Evolutionary conservation across 1,140 invertebrate species (phyloP), one percentile per base, ranked within the genome.

Genomic region (Nasonia longicornis): DNA sequence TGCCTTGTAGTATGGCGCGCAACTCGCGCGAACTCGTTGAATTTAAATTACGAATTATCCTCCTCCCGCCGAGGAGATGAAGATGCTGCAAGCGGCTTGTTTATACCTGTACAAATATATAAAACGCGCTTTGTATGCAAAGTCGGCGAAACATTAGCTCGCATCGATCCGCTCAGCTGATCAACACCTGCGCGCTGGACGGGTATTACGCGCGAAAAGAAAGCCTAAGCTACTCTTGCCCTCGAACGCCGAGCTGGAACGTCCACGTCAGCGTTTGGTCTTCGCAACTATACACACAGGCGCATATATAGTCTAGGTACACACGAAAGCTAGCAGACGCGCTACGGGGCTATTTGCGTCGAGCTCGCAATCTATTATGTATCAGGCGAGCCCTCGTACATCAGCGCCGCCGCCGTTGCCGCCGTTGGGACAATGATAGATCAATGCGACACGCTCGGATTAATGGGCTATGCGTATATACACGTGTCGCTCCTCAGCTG

Each of bases 381-480:
- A 86, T 86, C 84, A 79, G 81, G 29, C 84, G 77, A 83, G 81
- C 80, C 80, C 83, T 84, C 82, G 82, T 86, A 84, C 52, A 84
- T 85, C 83, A 83, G 72, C 81, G 12, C 52, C 79, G 26, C 1
- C 72, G 29, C 38, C 64, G 64, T n/a, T n/a, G 8, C 42, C 22
- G 10, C 67, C 63, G 26, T 72, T 70, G 72, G 76, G 82, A 85
- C 85, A 86, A 85, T 84, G 85, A 86, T 86, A 84, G 84, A 86
- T 86, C 85, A 84, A 84, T 85, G 84, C 84, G 84, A 85, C 83
- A 84, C 82, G 83, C 31, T 82, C 82, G 84, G 82, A 86, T 86
- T 86, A 86, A 86, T 85, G 84, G 85, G 74, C 77, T 82, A 80
- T 74, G 69, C 75, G 38, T 58, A 67, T 22, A 52, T 63, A 72